Evolutionary conservation across 2,888 invertebrate species (phyloP).

Genomic region (Morpho deidamia): DNA sequence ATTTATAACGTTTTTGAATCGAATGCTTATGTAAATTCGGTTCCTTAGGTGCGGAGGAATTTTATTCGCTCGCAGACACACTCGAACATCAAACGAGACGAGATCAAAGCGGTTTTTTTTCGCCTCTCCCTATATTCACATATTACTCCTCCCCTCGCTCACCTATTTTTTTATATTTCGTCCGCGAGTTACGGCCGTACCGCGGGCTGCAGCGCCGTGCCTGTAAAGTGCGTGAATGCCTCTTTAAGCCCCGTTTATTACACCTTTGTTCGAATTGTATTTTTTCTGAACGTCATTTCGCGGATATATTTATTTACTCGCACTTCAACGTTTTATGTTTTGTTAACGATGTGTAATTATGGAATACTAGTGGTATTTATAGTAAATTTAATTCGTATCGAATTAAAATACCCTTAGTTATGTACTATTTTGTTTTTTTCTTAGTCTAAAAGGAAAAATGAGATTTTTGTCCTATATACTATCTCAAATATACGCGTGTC

Average conservation of each 20-base stretch:
- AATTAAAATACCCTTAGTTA: too few species aligned
- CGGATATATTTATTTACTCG: neutral
- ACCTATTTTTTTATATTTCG: slow-evolving; percentile 46
- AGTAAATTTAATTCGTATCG: too few species aligned
- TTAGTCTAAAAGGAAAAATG: too few species aligned
- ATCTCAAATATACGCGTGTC: too few species aligned
- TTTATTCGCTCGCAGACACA: slow-evolving; percentile 43
- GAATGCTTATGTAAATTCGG: slow-evolving; percentile 50
- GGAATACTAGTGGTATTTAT: too few species aligned
- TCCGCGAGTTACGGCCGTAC: slow-evolving; percentile 33
- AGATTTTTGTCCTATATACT: too few species aligned
- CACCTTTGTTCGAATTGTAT: slow-evolving; percentile 5
- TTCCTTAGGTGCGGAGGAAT: slow-evolving; percentile 35
- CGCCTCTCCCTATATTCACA: slow-evolving; percentile 46
- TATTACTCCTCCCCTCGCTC: slow-evolving; percentile 47
- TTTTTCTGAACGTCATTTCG: neutral
- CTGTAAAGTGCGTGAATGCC: neutral
- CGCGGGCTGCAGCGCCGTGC: neutral
- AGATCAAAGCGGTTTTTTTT: slow-evolving; percentile 49
- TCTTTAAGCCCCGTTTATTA: slow-evolving; percentile 7
- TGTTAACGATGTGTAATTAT: too few species aligned
- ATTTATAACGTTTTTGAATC: slow-evolving; percentile 49
- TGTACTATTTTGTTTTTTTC: too few species aligned
- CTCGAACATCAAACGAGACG: slow-evolving; percentile 56
- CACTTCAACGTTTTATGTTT: too few species aligned